A percentile compares a stretch with the other conserved stretches of the same genome.
Conservation (phyloP, 92 coral and sea anemone genomes). For the Galaxea fascicularis region DNA sequence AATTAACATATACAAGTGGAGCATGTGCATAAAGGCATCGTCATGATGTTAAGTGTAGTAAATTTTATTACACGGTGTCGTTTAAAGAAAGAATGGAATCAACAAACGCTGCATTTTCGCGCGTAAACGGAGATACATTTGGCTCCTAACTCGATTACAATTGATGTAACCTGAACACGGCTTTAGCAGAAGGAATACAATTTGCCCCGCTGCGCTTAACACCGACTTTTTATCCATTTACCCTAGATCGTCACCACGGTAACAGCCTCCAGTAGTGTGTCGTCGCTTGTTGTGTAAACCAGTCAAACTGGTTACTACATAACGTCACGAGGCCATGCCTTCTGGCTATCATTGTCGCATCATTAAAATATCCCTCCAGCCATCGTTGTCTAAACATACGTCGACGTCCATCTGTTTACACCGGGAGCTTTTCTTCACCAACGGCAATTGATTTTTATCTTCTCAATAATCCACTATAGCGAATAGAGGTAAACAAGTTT, state of each 20-base stretch:
- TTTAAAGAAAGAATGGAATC: too few species aligned
- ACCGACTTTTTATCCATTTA: background rate
- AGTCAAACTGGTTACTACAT: background rate
- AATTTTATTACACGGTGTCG: too few species aligned
- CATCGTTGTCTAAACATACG: slow-evolving; percentile 1
- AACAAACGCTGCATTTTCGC: too few species aligned
- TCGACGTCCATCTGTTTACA: background rate
- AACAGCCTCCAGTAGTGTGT: slow-evolving; percentile 30
- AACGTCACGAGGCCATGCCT: background rate
- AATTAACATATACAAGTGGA: too few species aligned
- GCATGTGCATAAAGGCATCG: too few species aligned
- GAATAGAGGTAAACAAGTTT: background rate
- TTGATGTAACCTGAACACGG: too few species aligned
- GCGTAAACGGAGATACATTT: too few species aligned
- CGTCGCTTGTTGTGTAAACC: slow-evolving; percentile 27
- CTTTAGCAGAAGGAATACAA: too few species aligned
- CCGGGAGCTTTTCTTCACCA: slow-evolving; percentile 1
- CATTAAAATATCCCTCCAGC: background rate
- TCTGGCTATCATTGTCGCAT: background rate
- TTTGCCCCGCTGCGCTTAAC: background rate
- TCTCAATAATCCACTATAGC: background rate
- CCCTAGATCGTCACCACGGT: slow-evolving; percentile 20
- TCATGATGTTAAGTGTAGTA: too few species aligned
- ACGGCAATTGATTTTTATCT: background rate
- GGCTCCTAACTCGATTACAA: too few species aligned